Percentiles rank a stretch among this genome's conserved stretches.
These are phyloP conservation scores for Microplitis deprimator DNA, from an alignment of 2,888 invertebrate species.

Conservation along the genomic window DNA sequence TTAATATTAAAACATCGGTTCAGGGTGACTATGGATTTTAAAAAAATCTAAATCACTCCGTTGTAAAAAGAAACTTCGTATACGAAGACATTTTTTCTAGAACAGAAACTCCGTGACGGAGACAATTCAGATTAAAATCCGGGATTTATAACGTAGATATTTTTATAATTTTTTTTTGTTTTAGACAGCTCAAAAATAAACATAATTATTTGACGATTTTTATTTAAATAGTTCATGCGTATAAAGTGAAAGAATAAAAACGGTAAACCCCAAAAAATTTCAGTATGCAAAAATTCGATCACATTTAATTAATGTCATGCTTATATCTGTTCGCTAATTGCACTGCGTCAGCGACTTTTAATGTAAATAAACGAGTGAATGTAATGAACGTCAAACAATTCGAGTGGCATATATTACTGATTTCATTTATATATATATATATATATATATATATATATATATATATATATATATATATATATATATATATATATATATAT, in stretches of 20 bases:
- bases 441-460: neutral
- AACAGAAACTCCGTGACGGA: too few species aligned
- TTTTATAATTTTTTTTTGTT: too few species aligned
- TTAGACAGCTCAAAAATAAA: neutral
- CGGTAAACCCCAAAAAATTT: constrained; percentile 38
- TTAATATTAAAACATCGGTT: too few species aligned
- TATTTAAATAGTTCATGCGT: neutral
- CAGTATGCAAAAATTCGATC: constrained; percentile 51
- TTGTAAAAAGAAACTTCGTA: too few species aligned
- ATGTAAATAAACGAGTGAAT: constrained; percentile 11
- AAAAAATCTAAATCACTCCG: too few species aligned
- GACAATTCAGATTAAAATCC: too few species aligned
- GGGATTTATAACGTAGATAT: too few species aligned
- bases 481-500: neutral
- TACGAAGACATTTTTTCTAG: too few species aligned
- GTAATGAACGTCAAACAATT: constrained; percentile 3
- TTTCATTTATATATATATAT: neutral
- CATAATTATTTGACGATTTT: neutral
- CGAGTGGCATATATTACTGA: neutral
- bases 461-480: neutral
- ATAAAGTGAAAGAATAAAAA: neutral
- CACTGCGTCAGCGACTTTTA: constrained; percentile 1
- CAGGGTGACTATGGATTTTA: too few species aligned
- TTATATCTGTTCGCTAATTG: constrained; percentile 45
- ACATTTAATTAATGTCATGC: constrained; percentile 47